Evolutionary conservation across 2,113 vertebrate species (phyloP).

Genomic region (Platycercus adscitus): DNA sequence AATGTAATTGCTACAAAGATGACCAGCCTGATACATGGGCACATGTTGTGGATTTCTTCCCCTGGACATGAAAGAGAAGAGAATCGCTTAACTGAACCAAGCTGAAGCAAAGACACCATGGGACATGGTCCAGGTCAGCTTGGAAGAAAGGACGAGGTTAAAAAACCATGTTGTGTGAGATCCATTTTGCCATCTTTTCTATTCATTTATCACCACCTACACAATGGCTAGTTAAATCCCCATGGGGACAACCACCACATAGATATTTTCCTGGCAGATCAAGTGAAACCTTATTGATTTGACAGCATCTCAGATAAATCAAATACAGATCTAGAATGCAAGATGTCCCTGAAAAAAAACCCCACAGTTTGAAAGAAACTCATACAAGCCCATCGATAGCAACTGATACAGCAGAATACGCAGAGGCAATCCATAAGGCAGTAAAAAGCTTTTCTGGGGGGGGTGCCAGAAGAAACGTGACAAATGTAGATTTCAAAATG

Average conservation of each 20-base stretch:
- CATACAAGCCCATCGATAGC: neutral
- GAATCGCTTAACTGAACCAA: neutral
- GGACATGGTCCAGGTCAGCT: neutral
- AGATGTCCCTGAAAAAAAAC: neutral
- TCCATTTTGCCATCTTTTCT: neutral
- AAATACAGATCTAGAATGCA: neutral
- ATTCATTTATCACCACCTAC: neutral
- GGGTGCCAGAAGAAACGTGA: neutral
- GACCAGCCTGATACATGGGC: neutral
- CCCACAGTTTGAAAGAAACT: neutral
- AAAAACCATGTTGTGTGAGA: neutral
- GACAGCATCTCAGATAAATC: conserved; percentile 30
- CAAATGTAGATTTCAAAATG: neutral
- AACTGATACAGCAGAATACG: neutral
- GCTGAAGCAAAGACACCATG: neutral
- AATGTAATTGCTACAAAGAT: neutral
- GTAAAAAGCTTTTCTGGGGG: neutral
- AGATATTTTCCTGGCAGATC: neutral
- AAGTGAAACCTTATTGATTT: conserved; percentile 49
- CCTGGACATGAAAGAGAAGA: neutral
- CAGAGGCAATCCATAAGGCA: neutral
- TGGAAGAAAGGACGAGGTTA: neutral
- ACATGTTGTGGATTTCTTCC: neutral
- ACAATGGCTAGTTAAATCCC: neutral
- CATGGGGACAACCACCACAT: neutral